These are phyloP conservation scores for Hipposideros armiger DNA, from an alignment of 2,113 vertebrate species.

Conservation along the genomic window DNA sequence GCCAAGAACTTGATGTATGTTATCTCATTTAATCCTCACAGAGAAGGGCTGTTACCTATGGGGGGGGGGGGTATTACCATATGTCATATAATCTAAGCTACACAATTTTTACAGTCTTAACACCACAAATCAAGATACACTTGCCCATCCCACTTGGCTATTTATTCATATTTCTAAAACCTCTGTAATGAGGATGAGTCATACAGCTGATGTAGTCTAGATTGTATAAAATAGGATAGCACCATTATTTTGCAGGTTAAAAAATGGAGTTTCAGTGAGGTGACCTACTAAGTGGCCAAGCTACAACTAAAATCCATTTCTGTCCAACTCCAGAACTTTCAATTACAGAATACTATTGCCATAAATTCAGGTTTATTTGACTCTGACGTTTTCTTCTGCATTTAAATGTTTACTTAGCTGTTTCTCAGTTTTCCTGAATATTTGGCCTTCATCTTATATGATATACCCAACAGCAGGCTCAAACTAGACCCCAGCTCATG, in stretches of 20 bases:
- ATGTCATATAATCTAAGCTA: not conserved
- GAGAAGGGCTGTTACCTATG: not conserved
- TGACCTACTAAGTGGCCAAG: not conserved
- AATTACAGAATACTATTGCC: not conserved
- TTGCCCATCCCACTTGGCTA: not conserved
- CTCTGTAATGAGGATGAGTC: not conserved
- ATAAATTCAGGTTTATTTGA: not conserved
- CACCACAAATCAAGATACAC: not conserved
- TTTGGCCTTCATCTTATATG: not conserved
- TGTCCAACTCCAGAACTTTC: not conserved
- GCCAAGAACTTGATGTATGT: fast-evolving
- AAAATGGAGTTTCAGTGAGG: not conserved
- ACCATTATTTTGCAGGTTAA: not conserved
- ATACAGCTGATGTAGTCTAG: not conserved
- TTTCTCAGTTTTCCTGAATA: not conserved
- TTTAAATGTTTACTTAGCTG: not conserved
- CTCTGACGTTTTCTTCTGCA: not conserved
- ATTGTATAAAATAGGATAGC: not conserved
- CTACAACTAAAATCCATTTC: constrained; percentile 40
- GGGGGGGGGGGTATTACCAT: not conserved
- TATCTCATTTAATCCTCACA: not conserved
- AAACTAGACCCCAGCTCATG: not conserved
- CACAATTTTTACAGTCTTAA: not conserved
- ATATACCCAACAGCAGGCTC: not conserved
- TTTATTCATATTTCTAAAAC: constrained; percentile 10